Evolutionary conservation across 1,140 invertebrate genomes (phyloP).

Genomic region (Akabosia matsudoensis): DNA sequence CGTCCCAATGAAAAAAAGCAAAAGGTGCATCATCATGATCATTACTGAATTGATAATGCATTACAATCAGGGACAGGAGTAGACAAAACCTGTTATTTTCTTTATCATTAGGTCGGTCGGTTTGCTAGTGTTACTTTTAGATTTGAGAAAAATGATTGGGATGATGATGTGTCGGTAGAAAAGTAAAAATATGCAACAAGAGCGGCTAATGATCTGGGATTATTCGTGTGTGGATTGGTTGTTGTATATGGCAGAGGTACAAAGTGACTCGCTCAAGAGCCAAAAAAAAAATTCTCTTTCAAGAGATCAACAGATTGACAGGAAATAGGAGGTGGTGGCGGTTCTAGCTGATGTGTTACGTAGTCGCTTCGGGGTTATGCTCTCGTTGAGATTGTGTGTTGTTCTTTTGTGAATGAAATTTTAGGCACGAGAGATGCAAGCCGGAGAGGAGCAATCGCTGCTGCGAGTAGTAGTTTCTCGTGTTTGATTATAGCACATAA

Average conservation of each 20-base stretch:
- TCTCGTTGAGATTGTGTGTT: not conserved
- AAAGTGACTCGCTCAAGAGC: too few species aligned
- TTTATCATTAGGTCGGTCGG: not conserved
- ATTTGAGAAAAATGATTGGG: not conserved
- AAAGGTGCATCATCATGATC: not conserved
- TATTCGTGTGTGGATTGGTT: too few species aligned
- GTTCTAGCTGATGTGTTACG: not conserved
- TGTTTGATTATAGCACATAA: not conserved
- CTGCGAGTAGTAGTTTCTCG: not conserved
- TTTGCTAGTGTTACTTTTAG: not conserved
- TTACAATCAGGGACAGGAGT: not conserved
- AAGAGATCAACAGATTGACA: too few species aligned
- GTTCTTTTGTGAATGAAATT: not conserved
- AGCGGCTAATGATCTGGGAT: too few species aligned
- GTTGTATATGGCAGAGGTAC: too few species aligned
- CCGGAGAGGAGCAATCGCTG: too few species aligned
- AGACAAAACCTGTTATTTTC: not conserved
- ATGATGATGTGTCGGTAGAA: too few species aligned
- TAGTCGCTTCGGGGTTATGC: not conserved
- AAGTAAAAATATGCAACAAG: too few species aligned
- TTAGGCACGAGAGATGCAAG: not conserved
- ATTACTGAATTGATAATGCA: slow-evolving; percentile 3
- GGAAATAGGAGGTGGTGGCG: not conserved
- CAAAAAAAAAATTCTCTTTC: too few species aligned
- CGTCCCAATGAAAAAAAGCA: not conserved